Conservation (phyloP, 1,140 invertebrate genomes). For the Drosophila hydei region DNA sequence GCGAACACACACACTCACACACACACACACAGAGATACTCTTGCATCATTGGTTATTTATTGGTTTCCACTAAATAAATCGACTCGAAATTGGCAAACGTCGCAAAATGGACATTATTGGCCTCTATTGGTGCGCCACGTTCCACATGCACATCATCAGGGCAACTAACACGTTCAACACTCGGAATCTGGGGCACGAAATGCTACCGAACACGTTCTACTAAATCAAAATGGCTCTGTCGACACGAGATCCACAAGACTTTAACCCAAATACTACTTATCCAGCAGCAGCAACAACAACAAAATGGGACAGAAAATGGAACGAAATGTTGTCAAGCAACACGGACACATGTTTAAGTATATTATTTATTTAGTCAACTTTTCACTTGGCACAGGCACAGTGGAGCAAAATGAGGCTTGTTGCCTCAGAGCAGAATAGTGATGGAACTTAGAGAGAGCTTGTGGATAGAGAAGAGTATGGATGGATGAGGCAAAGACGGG, state of each 20-base stretch:
- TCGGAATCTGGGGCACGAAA: slow-evolving; percentile 11
- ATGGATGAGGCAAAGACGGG: too few relatives aligned
- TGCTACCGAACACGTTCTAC: slow-evolving; percentile 15
- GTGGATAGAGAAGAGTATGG: too few relatives aligned
- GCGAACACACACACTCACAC: slow-evolving; percentile 2
- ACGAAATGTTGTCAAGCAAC: slow-evolving; percentile 52
- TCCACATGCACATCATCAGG: slow-evolving; percentile 18
- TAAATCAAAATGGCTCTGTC: slow-evolving; percentile 30
- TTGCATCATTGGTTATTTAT: slow-evolving; percentile 81
- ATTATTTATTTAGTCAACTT: slow-evolving; percentile 80
- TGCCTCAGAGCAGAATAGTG: too few relatives aligned
- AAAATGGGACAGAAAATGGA: slow-evolving; percentile 30
- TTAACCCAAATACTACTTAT: slow-evolving; percentile 32
- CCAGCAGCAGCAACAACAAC: too few relatives aligned
- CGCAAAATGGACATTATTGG: slow-evolving; percentile 81
- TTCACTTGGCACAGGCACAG: slow-evolving; percentile 53
- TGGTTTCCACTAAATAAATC: slow-evolving; percentile 81
- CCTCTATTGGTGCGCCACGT: slow-evolving; percentile 35
- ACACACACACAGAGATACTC: slow-evolving; percentile 14
- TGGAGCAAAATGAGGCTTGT: not conserved
- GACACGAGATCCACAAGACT: slow-evolving; percentile 43
- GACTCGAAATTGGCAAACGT: slow-evolving; percentile 80
- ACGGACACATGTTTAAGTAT: slow-evolving; percentile 58
- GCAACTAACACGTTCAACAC: slow-evolving; percentile 17
- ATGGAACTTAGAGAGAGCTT: too few relatives aligned